Conservation (phyloP, 1,140 invertebrate species). For the Drosophila baimaii region DNA sequence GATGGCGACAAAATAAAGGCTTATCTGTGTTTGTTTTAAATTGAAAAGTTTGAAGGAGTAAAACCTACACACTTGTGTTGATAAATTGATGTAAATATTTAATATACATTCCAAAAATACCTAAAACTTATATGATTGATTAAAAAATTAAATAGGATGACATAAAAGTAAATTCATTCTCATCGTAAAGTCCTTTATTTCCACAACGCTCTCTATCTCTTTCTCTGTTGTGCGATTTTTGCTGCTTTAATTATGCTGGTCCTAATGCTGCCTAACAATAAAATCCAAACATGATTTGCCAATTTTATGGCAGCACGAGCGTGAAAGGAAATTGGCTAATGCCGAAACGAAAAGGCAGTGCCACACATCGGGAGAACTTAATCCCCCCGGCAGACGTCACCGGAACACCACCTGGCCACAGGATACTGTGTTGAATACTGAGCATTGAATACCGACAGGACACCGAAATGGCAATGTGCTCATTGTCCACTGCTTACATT, state of each 20-base stretch:
- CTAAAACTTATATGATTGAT: background rate
- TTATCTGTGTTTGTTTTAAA: background rate
- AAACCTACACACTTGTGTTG: too few species aligned
- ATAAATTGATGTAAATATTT: too few species aligned
- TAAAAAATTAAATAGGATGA: too few species aligned
- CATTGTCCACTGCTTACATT: conserved; percentile 32
- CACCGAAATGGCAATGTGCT: conserved; percentile 39
- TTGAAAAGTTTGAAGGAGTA: too few species aligned
- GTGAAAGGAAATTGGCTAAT: conserved; percentile 24
- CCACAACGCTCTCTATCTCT: background rate
- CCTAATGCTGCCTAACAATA: conserved; percentile 33
- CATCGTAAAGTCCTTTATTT: conserved; percentile 7
- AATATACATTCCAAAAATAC: too few species aligned
- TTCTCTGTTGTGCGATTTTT: too few species aligned
- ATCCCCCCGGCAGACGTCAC: conserved; percentile 20
- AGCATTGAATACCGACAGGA: conserved; percentile 36
- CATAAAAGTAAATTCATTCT: background rate
- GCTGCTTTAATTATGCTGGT: conserved; percentile 14
- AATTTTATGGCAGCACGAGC: conserved; percentile 43
- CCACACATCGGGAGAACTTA: conserved; percentile 18
- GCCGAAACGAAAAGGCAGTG: background rate
- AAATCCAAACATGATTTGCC: conserved; percentile 47
- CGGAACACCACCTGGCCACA: conserved; percentile 17
- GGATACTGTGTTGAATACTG: conserved; percentile 22
- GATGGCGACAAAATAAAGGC: background rate